These are phyloP conservation scores for Cuniculus paca DNA, from an alignment of 2,797 vertebrate genomes.

Conservation along the genomic window DNA sequence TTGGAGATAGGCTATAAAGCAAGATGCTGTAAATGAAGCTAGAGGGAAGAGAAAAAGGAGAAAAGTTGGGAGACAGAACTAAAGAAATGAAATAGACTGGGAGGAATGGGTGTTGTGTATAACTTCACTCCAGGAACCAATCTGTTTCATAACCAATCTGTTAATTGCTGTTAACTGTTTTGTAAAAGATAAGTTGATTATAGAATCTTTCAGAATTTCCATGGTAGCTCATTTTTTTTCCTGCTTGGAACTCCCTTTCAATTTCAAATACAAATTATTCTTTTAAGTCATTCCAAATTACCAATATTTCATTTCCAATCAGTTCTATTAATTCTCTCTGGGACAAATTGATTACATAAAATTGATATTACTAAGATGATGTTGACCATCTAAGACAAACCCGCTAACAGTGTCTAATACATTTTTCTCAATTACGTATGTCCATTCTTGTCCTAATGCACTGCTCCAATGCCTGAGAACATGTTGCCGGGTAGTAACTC, in stretches of 20 bases:
- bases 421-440: not conserved
- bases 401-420: not conserved
- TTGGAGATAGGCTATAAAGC: not conserved
- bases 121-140: not conserved
- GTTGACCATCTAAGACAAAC: constrained; percentile 54
- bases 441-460: not conserved
- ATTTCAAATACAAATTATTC: constrained; percentile 57
- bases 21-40: constrained; percentile 4
- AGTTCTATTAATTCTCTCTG: constrained; percentile 72
- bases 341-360: constrained; percentile 67
- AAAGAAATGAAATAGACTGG: not conserved
- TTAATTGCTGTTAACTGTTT: constrained; percentile 66
- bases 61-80: not conserved
- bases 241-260: constrained; percentile 43
- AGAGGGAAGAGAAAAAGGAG: not conserved
- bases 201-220: constrained; percentile 55
- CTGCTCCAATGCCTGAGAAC: not conserved
- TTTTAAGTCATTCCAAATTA: constrained; percentile 18
- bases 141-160: no score
- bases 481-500: not conserved
- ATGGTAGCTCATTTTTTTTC: constrained; percentile 9
- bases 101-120: not conserved
- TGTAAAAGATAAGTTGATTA: constrained; percentile 62
- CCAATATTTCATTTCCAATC: constrained; percentile 65
- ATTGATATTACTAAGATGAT: constrained; percentile 67